phyloP scores from a whole-genome alignment of 2,888 invertebrate species.

The Masnerella sp. region DNA sequence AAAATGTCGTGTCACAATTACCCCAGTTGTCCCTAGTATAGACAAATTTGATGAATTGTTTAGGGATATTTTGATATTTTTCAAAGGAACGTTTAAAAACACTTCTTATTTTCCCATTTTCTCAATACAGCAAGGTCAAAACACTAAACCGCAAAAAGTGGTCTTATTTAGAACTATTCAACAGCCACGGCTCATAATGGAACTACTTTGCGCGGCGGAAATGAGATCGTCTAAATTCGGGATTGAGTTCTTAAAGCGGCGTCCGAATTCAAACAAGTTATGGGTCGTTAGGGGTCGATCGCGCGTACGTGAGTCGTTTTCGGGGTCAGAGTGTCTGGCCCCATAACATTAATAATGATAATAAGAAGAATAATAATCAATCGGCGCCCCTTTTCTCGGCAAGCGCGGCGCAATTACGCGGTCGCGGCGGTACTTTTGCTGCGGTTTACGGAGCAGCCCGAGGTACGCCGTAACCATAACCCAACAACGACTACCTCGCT shows the following conservation, averaged over 20 bases:
- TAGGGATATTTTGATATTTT: too few species aligned
- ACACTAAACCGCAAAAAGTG: neutral
- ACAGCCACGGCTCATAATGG: conserved; percentile 4
- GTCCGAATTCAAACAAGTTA: conserved; percentile 51
- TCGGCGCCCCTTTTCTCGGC: conserved; percentile 48
- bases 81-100: too few species aligned
- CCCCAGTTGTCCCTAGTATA: too few species aligned
- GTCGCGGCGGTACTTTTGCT: conserved; percentile 75
- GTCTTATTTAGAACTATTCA: too few species aligned
- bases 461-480: conserved; percentile 67
- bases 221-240: conserved; percentile 22
- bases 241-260: conserved; percentile 52
- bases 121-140: too few species aligned
- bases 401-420: conserved; percentile 73
- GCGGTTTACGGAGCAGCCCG: conserved; percentile 68
- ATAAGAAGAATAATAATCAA: conserved; percentile 60
- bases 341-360: conserved; percentile 51
- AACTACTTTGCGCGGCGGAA: conserved; percentile 22
- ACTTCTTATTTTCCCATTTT: too few species aligned
- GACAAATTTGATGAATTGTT: too few species aligned
- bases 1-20: too few species aligned
- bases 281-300: conserved; percentile 33
- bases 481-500: conserved; percentile 74
- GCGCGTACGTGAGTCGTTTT: conserved; percentile 39
- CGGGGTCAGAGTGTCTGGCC: conserved; percentile 42